A percentile compares a stretch with the other conserved stretches of the same genome.
phyloP scores from a whole-genome alignment of 1,140 invertebrate genomes.

The Trichonephila clavipes region DNA sequence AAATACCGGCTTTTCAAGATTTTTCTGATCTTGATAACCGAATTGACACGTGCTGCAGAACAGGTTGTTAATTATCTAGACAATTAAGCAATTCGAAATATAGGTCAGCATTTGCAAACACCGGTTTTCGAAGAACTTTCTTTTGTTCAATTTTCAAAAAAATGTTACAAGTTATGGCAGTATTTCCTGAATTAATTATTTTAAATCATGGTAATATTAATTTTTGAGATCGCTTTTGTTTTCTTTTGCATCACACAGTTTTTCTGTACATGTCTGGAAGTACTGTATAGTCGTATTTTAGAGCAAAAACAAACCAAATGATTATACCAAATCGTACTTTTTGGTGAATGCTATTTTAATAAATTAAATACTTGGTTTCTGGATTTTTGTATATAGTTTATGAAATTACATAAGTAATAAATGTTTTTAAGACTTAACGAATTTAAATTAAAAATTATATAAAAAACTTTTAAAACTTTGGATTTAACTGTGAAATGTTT shows the following conservation, averaged over 20 bases:
- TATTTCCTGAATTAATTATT: neutral
- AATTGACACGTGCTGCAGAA: neutral
- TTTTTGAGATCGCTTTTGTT: neutral
- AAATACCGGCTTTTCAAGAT: conserved; percentile 18
- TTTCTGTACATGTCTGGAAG: too few relatives aligned
- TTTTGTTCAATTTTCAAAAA: neutral
- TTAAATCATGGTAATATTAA: neutral
- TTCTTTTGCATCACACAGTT: neutral
- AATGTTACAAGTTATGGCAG: neutral
- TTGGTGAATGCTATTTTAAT: too few relatives aligned
- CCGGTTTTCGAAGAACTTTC: neutral
- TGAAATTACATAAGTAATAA: too few relatives aligned
- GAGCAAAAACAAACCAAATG: too few relatives aligned
- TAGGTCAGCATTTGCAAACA: neutral
- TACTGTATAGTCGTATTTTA: too few relatives aligned
- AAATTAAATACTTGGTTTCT: too few relatives aligned
- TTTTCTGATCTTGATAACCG: neutral
- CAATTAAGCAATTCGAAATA: neutral
- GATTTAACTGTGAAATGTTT: too few relatives aligned
- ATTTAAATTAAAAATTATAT: too few relatives aligned
- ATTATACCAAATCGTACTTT: too few relatives aligned
- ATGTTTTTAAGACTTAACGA: too few relatives aligned
- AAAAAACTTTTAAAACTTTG: too few relatives aligned
- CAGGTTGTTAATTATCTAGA: neutral
- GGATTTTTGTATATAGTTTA: too few relatives aligned